These are phyloP conservation scores for Molossus alvarezi DNA, from an alignment of 2,797 vertebrate genomes.

Conservation along the genomic window DNA sequence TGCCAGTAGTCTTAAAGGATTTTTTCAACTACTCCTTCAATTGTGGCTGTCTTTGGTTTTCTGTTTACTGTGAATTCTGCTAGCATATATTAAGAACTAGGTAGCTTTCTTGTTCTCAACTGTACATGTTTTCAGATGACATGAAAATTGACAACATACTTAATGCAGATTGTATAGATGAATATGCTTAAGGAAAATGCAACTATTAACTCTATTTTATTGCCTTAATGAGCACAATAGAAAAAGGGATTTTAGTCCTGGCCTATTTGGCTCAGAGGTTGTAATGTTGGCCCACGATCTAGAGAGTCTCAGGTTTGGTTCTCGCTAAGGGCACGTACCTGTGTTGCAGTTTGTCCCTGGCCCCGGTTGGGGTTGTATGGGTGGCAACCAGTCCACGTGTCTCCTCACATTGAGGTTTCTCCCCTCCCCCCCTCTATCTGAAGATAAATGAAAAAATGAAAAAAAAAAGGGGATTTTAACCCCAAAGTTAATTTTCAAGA, in stretches of 20 bases:
- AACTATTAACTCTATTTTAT: not conserved
- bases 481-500: conserved; percentile 21
- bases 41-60: not conserved
- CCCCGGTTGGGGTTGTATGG: too few species aligned
- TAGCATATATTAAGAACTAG: not conserved
- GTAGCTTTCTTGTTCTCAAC: not conserved
- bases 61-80: not conserved
- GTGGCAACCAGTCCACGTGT: too few species aligned
- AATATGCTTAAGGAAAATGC: conserved; percentile 2
- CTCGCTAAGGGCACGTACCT: too few species aligned
- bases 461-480: not conserved
- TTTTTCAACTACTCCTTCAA: not conserved
- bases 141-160: not conserved
- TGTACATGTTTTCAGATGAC: conserved; percentile 13
- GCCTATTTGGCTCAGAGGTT: too few species aligned
- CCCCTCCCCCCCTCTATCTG: too few species aligned
- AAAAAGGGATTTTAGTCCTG: conserved; percentile 3
- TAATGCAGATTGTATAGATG: not conserved
- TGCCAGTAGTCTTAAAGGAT: not conserved
- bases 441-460: too few species aligned
- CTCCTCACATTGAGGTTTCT: too few species aligned
- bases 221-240: not conserved
- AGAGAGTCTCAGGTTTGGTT: too few species aligned
- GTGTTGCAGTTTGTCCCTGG: too few species aligned
- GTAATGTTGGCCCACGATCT: too few species aligned